phyloP scores from a whole-genome alignment of 2,113 vertebrate genomes.

The Petaurus breviceps region DNA sequence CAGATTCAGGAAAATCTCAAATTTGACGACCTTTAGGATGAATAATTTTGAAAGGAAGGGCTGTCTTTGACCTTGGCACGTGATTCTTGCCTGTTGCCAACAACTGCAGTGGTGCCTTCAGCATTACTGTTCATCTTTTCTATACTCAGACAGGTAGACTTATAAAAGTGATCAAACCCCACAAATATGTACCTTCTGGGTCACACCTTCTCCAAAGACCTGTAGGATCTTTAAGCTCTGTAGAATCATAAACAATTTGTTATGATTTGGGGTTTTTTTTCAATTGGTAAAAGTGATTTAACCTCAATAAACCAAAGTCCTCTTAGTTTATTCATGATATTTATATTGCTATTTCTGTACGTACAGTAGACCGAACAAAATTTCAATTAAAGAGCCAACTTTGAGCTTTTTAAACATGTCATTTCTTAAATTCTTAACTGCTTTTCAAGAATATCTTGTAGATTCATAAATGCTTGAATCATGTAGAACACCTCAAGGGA shows the following conservation, averaged over 20 bases:
- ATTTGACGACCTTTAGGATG: neutral
- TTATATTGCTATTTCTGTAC: slow-evolving; percentile 1
- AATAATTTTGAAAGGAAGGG: neutral
- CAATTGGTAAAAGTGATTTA: neutral
- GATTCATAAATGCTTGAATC: neutral
- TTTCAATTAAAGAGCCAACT: slow-evolving; percentile 32
- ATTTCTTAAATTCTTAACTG: neutral
- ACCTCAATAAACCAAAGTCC: neutral
- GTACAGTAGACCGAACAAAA: slow-evolving; percentile 3
- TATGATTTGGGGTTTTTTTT: neutral
- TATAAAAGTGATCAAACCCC: neutral
- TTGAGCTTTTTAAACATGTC: neutral
- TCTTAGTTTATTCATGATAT: neutral
- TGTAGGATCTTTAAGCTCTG: neutral
- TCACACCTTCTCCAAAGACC: neutral
- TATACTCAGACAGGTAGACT: neutral
- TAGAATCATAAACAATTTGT: neutral
- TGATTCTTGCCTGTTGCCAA: neutral
- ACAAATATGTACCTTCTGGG: neutral
- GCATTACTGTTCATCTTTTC: neutral
- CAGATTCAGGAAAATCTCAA: neutral
- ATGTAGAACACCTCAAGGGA: neutral
- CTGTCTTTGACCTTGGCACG: neutral
- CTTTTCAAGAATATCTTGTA: neutral
- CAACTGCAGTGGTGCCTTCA: neutral